Evolutionary conservation across 2,797 vertebrate genomes (phyloP), one percentile per base, ranked within the genome.

Genomic region (Enteromius fasciolatus): DNA sequence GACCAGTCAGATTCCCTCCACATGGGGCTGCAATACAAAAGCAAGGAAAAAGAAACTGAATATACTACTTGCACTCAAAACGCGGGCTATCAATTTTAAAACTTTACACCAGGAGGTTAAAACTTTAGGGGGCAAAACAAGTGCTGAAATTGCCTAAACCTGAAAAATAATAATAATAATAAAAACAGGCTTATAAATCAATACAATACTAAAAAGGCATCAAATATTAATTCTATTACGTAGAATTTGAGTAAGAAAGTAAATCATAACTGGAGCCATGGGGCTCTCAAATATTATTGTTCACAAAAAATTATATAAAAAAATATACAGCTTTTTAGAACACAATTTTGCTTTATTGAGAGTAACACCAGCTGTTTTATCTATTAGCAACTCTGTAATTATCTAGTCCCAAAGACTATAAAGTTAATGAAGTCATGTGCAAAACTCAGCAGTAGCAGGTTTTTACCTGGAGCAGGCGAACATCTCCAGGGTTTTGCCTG

Each of bases 1-100:
- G 97, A 15, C 98, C 97, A 0, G 95, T 97, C 89, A 99, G 88
- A 91, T 97, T 94, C 4, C 98, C 97, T 0, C 98, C 98, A 0
- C 98, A 99, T 0, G 98, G 98, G 90, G 98, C 98, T 99, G 90
- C 54, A 72, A 68, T 48, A 14, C 69, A 52, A 80, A 74, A 4
- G 8, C 41, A 41, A 31, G 2, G 17, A 36, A 23, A 33, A 72
- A 70, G 44, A 1, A 36, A 31, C 9, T 4, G 28, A 20, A 33
- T 18, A 50, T 46, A 31, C 17, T 48, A 64, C 23, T 76, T 61
- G 8, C n/a, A 54, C 12, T 66, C 9, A 64, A 64, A 77, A 77
- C 18, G 61, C 17, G 12, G 28, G 61, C 28, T 9, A 3, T 18
- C 17, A 33, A 11, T 20, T 3, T 48, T 25, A 39, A 39, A 68